phyloP scores from a whole-genome alignment of 1,140 invertebrate species.

The Penaeus chinensis region DNA sequence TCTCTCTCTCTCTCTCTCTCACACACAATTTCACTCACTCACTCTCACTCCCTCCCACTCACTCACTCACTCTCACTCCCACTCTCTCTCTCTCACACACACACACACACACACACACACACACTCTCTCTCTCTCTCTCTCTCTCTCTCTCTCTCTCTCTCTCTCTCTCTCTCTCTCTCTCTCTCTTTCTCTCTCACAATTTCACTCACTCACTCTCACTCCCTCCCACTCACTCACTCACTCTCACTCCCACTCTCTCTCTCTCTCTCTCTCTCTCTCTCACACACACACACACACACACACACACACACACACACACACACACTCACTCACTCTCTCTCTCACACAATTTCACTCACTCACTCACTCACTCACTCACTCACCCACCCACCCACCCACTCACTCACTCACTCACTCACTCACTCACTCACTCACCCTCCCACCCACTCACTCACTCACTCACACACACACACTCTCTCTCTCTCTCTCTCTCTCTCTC shows the following conservation, averaged over 20 bases:
- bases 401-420: not conserved
- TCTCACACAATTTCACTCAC: not conserved
- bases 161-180: not conserved
- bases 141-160: not conserved
- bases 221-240: not conserved
- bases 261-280: not conserved
- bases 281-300: too few relatives aligned
- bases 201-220: not conserved
- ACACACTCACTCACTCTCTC: not conserved
- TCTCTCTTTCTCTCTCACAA: not conserved
- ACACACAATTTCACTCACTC: too few relatives aligned
- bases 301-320: too few relatives aligned
- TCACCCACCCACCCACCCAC: not conserved
- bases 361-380: not conserved
- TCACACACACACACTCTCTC: not conserved
- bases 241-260: not conserved
- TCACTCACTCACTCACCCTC: too few relatives aligned
- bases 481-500: not conserved
- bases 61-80: too few relatives aligned
- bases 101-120: too few relatives aligned
- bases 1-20: too few relatives aligned
- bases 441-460: too few relatives aligned
- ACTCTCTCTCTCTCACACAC: conserved; percentile 9
- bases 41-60: too few relatives aligned
- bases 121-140: too few relatives aligned